These are phyloP conservation scores for Vimba vimba DNA, from an alignment of 2,113 vertebrate species.

Conservation along the genomic window DNA sequence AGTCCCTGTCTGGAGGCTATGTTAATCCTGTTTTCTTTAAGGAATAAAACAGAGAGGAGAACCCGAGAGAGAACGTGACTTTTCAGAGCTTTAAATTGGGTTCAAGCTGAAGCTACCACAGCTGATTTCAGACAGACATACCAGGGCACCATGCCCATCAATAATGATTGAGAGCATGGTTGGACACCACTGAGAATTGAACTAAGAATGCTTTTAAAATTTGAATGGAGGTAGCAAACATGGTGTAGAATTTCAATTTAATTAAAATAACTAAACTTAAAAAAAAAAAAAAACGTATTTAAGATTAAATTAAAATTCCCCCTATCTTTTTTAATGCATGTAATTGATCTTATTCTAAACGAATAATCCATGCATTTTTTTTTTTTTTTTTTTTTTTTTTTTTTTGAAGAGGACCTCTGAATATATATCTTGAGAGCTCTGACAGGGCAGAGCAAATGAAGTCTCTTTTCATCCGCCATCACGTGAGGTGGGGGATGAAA, in stretches of 20 bases:
- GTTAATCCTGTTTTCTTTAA: conserved; percentile 59
- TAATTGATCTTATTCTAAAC: background rate
- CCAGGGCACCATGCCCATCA: conserved; percentile 34
- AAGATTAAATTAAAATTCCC: background rate
- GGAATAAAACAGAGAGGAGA: conserved; percentile 41
- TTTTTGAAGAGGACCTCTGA: no score
- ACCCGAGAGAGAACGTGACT: conserved; percentile 47
- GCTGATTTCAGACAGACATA: conserved; percentile 47
- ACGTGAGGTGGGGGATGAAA: no score
- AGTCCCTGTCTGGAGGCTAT: conserved; percentile 51
- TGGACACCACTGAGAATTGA: background rate
- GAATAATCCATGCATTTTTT: background rate
- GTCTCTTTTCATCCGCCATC: no score
- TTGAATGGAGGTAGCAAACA: background rate
- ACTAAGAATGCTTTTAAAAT: background rate
- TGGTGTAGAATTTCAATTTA: background rate
- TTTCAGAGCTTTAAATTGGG: conserved; percentile 55
- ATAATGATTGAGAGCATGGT: conserved; percentile 22
- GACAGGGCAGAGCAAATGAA: no score
- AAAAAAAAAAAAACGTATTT: background rate
- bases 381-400: background rate
- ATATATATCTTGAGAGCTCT: no score
- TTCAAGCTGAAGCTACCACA: conserved; percentile 65
- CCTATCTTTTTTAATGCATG: background rate
- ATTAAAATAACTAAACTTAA: background rate